These are phyloP conservation scores for Mylabris sibirica DNA, from an alignment of 2,888 invertebrate species.

Conservation along the genomic window DNA sequence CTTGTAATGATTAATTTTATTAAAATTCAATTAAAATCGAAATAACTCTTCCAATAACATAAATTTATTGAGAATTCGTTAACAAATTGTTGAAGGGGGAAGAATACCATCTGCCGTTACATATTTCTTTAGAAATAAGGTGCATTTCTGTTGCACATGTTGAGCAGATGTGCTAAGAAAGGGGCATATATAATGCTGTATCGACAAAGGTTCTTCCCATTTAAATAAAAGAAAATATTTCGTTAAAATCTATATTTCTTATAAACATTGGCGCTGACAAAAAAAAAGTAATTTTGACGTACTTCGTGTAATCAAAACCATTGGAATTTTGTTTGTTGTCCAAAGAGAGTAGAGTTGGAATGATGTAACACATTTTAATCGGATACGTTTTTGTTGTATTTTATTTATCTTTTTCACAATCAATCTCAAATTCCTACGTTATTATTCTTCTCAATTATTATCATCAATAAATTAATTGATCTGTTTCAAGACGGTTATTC, in stretches of 20 bases:
- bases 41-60: neutral
- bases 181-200: conserved; percentile 7
- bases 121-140: conserved; percentile 26
- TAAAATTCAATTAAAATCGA: no score
- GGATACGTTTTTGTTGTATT: conserved; percentile 21
- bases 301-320: neutral
- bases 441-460: neutral
- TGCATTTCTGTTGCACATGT: conserved; percentile 31
- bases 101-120: conserved; percentile 13
- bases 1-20: neutral
- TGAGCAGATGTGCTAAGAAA: conserved; percentile 36
- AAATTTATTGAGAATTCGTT: neutral
- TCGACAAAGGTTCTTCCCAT: neutral
- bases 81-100: neutral
- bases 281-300: neutral
- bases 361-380: conserved; percentile 27
- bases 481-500: neutral
- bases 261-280: neutral
- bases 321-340: conserved; percentile 32
- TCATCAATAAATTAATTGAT: neutral
- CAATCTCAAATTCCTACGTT: neutral
- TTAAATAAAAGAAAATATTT: neutral
- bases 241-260: neutral
- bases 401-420: neutral
- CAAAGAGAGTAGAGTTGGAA: conserved; percentile 18